These are phyloP conservation scores for Neoscelio sp. DNA, from an alignment of 2,888 invertebrate species.

Conservation along the genomic window DNA sequence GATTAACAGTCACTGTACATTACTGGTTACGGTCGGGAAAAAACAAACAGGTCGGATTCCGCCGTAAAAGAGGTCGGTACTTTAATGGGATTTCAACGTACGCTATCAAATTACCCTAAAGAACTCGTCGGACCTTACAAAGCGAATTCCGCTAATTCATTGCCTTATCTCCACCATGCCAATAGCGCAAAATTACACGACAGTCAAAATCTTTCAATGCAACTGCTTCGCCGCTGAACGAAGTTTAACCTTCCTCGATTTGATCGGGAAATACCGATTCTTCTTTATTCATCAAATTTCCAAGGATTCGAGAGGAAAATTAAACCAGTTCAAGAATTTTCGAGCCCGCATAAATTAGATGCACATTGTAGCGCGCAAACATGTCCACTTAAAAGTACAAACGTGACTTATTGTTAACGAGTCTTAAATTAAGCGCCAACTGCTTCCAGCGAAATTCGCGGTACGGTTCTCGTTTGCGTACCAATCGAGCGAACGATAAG, in stretches of 20 bases:
- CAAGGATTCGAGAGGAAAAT: neutral
- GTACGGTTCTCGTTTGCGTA: slow-evolving; percentile 67
- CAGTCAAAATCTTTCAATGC: neutral
- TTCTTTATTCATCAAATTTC: neutral
- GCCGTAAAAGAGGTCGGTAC: too few species aligned
- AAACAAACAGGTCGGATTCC: too few species aligned
- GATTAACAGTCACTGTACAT: too few species aligned
- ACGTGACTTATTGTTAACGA: slow-evolving; percentile 50
- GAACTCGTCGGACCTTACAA: neutral
- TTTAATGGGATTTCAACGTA: neutral
- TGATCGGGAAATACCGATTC: neutral
- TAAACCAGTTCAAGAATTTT: neutral
- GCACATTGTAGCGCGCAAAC: neutral
- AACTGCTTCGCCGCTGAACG: too few species aligned
- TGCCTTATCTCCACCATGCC: neutral
- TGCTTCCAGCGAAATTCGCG: slow-evolving; percentile 20
- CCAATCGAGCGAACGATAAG: slow-evolving; percentile 31
- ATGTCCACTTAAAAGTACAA: slow-evolving; percentile 2
- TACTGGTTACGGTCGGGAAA: too few species aligned
- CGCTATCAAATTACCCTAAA: neutral
- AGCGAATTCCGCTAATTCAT: slow-evolving; percentile 28
- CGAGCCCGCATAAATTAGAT: slow-evolving; percentile 5
- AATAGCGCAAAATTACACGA: neutral
- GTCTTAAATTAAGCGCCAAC: slow-evolving; percentile 71
- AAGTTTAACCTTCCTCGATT: neutral